Percentiles rank a stretch among this genome's conserved stretches.
Evolutionary conservation across 2,888 invertebrate species (phyloP).

Genomic region (Nephrotoma appendiculata): DNA sequence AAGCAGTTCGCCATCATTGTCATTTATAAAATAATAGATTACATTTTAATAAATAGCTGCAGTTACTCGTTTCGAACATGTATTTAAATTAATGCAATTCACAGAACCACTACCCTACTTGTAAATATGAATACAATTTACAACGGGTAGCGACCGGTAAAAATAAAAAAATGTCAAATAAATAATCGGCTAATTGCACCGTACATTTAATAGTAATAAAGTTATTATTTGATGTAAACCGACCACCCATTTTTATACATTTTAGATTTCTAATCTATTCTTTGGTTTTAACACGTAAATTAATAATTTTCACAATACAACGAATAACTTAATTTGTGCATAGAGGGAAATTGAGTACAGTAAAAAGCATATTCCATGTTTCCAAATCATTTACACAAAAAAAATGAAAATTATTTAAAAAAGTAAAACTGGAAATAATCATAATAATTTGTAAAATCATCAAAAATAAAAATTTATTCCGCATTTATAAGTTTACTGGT

Average conservation of each 20-base stretch:
- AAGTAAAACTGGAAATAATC: background rate
- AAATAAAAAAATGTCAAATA: background rate
- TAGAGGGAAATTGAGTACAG: background rate
- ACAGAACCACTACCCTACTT: background rate
- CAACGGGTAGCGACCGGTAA: background rate
- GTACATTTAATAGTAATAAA: background rate
- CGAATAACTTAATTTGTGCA: background rate
- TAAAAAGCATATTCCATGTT: background rate
- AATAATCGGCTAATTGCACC: background rate
- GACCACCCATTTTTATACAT: background rate
- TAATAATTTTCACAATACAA: background rate
- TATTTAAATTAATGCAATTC: background rate
- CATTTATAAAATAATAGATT: no score
- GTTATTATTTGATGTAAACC: background rate
- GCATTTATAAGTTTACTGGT: background rate
- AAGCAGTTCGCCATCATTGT: no score
- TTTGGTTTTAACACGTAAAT: background rate
- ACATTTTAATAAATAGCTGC: background rate
- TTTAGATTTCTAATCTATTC: background rate
- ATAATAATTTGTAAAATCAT: background rate
- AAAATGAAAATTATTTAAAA: no score
- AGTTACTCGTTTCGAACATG: background rate
- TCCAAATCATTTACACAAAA: background rate
- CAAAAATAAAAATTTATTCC: background rate
- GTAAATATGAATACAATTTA: background rate